These are phyloP conservation scores for Numenius arquata DNA, from an alignment of 2,113 vertebrate genomes.

Conservation along the genomic window DNA sequence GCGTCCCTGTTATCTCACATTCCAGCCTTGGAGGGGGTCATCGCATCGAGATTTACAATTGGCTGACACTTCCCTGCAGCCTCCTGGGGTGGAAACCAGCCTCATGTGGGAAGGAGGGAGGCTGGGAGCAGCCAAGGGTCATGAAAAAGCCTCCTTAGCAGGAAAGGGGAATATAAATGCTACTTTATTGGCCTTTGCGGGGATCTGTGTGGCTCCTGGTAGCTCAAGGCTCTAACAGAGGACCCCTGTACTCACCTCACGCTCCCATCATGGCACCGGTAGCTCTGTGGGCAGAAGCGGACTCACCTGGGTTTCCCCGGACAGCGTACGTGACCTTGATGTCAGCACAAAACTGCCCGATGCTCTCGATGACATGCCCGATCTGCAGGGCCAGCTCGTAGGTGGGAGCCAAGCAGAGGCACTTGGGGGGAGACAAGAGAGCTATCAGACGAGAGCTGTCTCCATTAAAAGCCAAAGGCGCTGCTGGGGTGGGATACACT, in stretches of 20 bases:
- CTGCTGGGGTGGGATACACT: accelerated
- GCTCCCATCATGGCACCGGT: accelerated
- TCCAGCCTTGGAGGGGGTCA: neutral
- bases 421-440: constrained; percentile 36
- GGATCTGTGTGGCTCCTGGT: neutral
- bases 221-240: neutral
- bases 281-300: accelerated
- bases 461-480: accelerated
- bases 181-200: accelerated
- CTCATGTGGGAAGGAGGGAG: neutral
- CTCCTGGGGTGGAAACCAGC: neutral
- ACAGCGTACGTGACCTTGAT: constrained; percentile 72
- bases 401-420: constrained; percentile 78
- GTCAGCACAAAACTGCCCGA: constrained; percentile 69
- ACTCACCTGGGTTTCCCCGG: constrained; percentile 73
- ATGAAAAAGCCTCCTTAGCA: neutral
- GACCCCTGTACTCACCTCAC: neutral
- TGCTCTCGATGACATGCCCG: constrained; percentile 66
- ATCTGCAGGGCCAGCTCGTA: constrained; percentile 80
- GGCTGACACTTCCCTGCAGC: neutral
- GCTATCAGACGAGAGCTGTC: neutral
- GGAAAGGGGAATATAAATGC: accelerated
- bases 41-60: accelerated
- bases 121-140: neutral
- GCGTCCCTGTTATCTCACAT: neutral